phyloP scores from a whole-genome alignment of 2,888 invertebrate species.

The Ophraella communa region DNA sequence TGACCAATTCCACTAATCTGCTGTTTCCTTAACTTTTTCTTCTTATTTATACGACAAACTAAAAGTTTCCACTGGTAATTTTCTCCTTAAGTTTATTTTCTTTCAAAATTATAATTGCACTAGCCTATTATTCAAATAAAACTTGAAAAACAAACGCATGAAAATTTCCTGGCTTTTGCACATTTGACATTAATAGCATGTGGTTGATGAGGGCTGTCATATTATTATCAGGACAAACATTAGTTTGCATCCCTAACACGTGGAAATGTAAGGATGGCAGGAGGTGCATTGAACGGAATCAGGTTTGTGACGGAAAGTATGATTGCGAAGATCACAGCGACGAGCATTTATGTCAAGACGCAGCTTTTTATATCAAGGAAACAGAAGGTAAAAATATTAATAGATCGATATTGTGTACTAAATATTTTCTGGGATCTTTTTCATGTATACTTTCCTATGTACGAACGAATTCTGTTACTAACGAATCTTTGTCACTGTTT shows the following conservation, averaged over 20 bases:
- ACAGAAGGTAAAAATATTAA: slow-evolving; percentile 25
- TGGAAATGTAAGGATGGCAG: slow-evolving; percentile 64
- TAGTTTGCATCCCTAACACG: slow-evolving; percentile 61
- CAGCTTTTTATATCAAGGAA: slow-evolving; percentile 30
- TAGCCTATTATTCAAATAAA: too few relatives aligned
- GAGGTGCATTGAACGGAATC: slow-evolving; percentile 61
- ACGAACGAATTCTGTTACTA: background rate
- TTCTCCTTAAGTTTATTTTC: too few relatives aligned
- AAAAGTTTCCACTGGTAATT: too few relatives aligned
- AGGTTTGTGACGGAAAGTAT: slow-evolving; percentile 63
- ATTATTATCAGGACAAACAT: slow-evolving; percentile 30
- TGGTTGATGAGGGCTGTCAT: background rate
- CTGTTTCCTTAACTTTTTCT: too few relatives aligned
- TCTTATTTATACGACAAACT: too few relatives aligned
- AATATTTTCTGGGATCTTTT: slow-evolving; percentile 33
- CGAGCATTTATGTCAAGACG: slow-evolving; percentile 54
- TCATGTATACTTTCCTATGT: background rate
- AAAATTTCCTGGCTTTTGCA: background rate
- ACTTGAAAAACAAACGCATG: background rate
- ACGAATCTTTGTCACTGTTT: background rate
- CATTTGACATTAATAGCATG: slow-evolving; percentile 19
- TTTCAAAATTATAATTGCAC: too few relatives aligned
- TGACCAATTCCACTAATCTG: too few relatives aligned
- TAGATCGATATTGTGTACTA: too few relatives aligned
- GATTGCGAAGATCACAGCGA: slow-evolving; percentile 67